Evolutionary conservation across 2,888 invertebrate genomes (phyloP).

Genomic region (Herminia tarsipennalis): DNA sequence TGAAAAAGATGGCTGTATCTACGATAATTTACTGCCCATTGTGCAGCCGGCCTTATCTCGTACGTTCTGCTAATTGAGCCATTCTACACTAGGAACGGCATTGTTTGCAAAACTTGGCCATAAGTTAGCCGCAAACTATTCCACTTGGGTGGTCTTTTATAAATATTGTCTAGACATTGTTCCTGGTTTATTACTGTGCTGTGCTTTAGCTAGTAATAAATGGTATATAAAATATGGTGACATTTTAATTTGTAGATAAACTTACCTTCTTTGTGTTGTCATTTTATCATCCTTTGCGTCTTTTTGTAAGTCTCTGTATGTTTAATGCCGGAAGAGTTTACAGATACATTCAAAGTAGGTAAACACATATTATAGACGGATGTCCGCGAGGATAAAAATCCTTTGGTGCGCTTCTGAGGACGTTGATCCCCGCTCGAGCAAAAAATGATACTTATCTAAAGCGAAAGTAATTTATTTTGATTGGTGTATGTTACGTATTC

Average conservation of each 20-base stretch:
- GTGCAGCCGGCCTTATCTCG: constrained; percentile 67
- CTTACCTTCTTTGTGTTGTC: no score
- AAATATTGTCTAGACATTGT: constrained; percentile 35
- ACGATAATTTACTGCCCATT: constrained; percentile 74
- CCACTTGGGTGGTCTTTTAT: constrained; percentile 71
- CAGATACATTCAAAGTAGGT: no score
- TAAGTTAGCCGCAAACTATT: constrained; percentile 61
- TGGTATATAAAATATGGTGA: constrained; percentile 5
- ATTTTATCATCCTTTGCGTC: no score
- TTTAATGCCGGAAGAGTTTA: no score
- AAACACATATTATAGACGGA: no score
- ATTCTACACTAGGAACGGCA: constrained; percentile 73
- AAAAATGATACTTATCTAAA: no score
- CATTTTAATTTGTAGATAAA: background rate
- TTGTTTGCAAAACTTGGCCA: constrained; percentile 81
- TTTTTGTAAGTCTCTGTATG: no score
- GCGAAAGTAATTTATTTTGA: no score
- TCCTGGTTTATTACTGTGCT: constrained; percentile 22
- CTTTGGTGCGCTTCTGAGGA: no score
- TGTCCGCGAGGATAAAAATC: no score
- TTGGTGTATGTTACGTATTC: no score
- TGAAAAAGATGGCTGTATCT: constrained; percentile 37
- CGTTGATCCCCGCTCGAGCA: no score
- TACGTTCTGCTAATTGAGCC: constrained; percentile 79
- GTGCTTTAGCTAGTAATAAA: background rate